These are phyloP conservation scores for Drosophila aldrichi DNA, from an alignment of 2,888 invertebrate genomes.

Conservation along the genomic window DNA sequence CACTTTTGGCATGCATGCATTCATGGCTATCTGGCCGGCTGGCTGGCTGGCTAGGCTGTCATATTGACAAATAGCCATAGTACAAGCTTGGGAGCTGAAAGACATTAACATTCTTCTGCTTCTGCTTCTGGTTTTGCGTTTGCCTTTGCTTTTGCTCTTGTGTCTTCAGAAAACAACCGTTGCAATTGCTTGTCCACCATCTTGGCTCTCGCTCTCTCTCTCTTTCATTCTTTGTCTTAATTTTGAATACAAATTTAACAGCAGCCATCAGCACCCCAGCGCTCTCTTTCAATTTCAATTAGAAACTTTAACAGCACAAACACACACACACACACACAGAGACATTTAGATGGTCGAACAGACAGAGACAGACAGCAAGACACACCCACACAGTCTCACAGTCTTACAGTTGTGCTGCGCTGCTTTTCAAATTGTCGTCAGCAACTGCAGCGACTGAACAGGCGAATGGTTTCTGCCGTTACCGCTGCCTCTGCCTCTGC, in stretches of 20 bases:
- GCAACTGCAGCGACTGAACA: conserved; percentile 47
- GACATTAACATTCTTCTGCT: conserved; percentile 10
- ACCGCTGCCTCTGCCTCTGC: not conserved
- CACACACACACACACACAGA: conserved; percentile 25
- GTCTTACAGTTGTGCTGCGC: conserved; percentile 36
- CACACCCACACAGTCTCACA: conserved; percentile 24
- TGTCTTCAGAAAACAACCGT: conserved; percentile 22
- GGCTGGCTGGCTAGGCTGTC: not conserved
- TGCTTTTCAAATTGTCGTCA: conserved; percentile 61
- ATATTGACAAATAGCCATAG: conserved; percentile 19
- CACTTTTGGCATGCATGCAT: conserved; percentile 16
- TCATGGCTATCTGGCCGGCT: not conserved
- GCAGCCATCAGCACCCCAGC: conserved; percentile 47
- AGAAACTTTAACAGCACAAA: conserved; percentile 73
- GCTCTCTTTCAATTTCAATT: conserved; percentile 78
- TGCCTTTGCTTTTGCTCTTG: not conserved
- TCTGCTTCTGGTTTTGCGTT: not conserved
- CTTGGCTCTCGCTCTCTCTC: not conserved
- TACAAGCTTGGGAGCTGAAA: not conserved
- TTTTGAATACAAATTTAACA: conserved; percentile 43
- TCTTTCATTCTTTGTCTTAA: not conserved
- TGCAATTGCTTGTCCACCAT: conserved; percentile 25
- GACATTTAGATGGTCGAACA: conserved; percentile 17
- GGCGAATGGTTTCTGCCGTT: conserved; percentile 20
- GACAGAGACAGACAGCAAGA: conserved; percentile 6